Evolutionary conservation across 2,797 vertebrate genomes (phyloP), one percentile per base, ranked within the genome.

Genomic region (Cuculus canorus): DNA sequence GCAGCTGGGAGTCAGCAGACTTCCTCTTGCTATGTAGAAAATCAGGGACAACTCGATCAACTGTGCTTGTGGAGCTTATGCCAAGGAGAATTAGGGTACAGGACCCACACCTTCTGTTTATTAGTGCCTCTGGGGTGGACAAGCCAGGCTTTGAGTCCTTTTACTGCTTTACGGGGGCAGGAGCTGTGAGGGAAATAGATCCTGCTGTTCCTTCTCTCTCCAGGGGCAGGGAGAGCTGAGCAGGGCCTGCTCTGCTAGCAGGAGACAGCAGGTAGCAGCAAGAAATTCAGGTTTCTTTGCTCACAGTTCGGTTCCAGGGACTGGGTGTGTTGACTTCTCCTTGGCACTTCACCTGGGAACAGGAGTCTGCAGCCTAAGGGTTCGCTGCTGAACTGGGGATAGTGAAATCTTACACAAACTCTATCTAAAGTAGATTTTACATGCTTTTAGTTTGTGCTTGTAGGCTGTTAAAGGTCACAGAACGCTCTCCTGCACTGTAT

Each of bases 221-320:
- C 16, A 30, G 57, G 39, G 39, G 69, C 37, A 33, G 17, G 73
- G 17, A 41, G 35, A 56, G 35, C 54, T 4, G 60, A 73, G 65
- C 59, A 10, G 37, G 5, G 43, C 33, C 61, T 90, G 88, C 24
- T 69, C 80, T 65, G 81, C 86, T 92, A 70, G 18, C 48, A 28
- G 17, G 64, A 64, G 53, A 90, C 91, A 89, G 87, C 84, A 94
- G 89, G 71, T 93, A 92, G 92, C 95, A 95, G 91, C 79, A 89
- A 25, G 60, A 66, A 82, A 37, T 82, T 25, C 27, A 16, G 10
- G 18, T 64, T 68, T 60, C n/a, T 47, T 37, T 39, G 23, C 27
- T 78, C 48, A 0, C 3, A 16, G 65, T 25, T 66, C 13, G 11
- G 56, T 1, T 1, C 45, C 3, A 1, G 28, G 24, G 28, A 15